These are phyloP conservation scores for Arenicola marina DNA, from an alignment of 2,888 invertebrate species.

Conservation along the genomic window DNA sequence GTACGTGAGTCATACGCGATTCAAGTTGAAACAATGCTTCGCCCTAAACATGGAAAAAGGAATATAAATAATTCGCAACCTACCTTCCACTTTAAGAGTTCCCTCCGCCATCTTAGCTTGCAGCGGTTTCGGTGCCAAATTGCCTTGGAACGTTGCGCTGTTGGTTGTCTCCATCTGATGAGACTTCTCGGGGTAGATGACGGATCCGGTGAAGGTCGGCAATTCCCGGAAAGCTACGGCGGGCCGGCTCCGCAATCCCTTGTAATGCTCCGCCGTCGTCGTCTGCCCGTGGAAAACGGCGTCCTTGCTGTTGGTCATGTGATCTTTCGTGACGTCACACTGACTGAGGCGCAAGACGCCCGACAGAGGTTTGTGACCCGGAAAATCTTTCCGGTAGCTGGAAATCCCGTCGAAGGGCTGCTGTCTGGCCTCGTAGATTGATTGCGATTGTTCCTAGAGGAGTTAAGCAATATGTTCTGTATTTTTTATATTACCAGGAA, in stretches of 20 bases:
- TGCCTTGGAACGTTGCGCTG: constrained; percentile 22
- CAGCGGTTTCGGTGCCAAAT: constrained; percentile 20
- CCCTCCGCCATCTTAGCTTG: constrained; percentile 39
- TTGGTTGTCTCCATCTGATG: constrained; percentile 22
- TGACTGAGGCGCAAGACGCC: background rate
- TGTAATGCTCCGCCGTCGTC: constrained; percentile 38
- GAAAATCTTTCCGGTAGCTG: constrained; percentile 45
- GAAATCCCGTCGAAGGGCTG: constrained; percentile 46
- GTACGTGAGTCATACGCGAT: too few relatives aligned
- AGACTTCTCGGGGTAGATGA: constrained; percentile 28
- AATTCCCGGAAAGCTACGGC: constrained; percentile 48
- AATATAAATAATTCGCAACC: constrained; percentile 26
- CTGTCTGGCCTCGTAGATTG: too few relatives aligned
- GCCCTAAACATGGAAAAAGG: too few relatives aligned
- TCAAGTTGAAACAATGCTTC: too few relatives aligned
- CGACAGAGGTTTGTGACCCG: constrained; percentile 8
- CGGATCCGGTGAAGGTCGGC: constrained; percentile 51
- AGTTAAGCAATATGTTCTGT: too few relatives aligned
- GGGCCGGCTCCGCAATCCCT: constrained; percentile 47
- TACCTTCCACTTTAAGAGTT: constrained; percentile 52
- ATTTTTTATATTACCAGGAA: too few relatives aligned
- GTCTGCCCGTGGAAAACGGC: constrained; percentile 44
- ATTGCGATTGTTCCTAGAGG: too few relatives aligned
- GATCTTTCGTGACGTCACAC: background rate
- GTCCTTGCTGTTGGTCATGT: background rate